Conservation (phyloP, 2,888 invertebrate genomes). For the Caenorhabditis parvicauda region DNA sequence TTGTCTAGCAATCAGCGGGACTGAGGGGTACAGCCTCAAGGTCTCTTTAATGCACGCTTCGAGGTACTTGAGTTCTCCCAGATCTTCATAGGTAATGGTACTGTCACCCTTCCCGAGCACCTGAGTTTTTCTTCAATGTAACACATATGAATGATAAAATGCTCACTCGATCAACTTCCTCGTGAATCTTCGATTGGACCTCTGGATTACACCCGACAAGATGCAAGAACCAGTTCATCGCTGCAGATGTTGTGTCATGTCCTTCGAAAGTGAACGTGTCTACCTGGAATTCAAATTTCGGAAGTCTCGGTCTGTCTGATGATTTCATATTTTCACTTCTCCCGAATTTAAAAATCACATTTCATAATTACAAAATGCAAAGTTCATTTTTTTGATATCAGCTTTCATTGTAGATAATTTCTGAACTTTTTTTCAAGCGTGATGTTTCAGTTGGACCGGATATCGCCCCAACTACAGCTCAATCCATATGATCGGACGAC, state of each 20-base stretch:
- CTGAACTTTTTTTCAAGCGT: no score
- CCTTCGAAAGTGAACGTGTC: conserved; percentile 65
- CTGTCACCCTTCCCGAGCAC: conserved; percentile 51
- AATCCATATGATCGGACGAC: no score
- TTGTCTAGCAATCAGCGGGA: conserved; percentile 57
- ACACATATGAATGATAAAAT: background rate
- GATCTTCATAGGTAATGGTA: conserved; percentile 65
- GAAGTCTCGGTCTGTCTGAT: no score
- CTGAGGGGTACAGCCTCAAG: conserved; percentile 59
- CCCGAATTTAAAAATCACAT: no score
- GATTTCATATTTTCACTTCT: no score
- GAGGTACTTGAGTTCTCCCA: conserved; percentile 65
- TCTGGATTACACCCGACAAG: conserved; percentile 79
- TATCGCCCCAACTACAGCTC: no score
- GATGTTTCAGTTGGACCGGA: no score
- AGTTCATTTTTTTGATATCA: no score
- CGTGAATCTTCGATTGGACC: conserved; percentile 72
- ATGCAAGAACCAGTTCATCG: conserved; percentile 82
- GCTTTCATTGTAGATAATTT: no score
- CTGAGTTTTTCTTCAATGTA: conserved; percentile 1
- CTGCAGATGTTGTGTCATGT: conserved; percentile 81
- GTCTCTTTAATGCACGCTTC: conserved; percentile 63
- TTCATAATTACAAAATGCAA: no score
- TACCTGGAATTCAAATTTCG: no score
- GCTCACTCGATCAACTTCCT: conserved; percentile 63